Evolutionary conservation across 1,140 invertebrate genomes (phyloP).

Genomic region (Drosophila malerkotliana): DNA sequence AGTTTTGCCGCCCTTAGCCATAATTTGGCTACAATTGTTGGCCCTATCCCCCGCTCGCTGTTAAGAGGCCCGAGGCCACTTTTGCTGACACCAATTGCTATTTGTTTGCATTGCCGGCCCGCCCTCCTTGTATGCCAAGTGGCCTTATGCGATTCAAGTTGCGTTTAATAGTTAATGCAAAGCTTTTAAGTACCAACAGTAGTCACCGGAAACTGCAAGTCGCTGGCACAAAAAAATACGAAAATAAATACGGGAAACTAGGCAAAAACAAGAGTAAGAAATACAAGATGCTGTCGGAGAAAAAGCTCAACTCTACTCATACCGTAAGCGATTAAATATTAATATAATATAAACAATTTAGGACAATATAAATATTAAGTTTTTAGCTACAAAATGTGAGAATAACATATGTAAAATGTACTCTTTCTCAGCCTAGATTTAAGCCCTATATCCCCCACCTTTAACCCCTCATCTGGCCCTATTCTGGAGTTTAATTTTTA

Average conservation of each 20-base stretch:
- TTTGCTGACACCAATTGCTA: slow-evolving; percentile 72
- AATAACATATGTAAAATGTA: no score
- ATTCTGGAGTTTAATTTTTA: slow-evolving; percentile 64
- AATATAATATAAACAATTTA: not conserved
- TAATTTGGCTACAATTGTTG: slow-evolving; percentile 45
- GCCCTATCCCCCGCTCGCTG: not conserved
- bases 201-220: slow-evolving; percentile 56
- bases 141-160: slow-evolving; percentile 76
- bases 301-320: not conserved
- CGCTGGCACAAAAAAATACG: slow-evolving; percentile 14
- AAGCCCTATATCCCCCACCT: slow-evolving; percentile 17
- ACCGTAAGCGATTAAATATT: slow-evolving; percentile 14
- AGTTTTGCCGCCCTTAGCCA: slow-evolving; percentile 27
- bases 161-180: slow-evolving; percentile 79
- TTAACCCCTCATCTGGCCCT: slow-evolving; percentile 25
- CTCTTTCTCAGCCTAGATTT: not conserved
- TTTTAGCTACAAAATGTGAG: not conserved
- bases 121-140: slow-evolving; percentile 37
- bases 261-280: slow-evolving; percentile 21
- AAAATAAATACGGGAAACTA: slow-evolving; percentile 21
- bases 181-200: slow-evolving; percentile 72
- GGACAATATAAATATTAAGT: no score
- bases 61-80: slow-evolving; percentile 30
- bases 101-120: slow-evolving; percentile 57
- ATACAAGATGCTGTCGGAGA: not conserved